Evolutionary conservation across 1,140 invertebrate genomes (phyloP).

Genomic region (Drosophila sproati): DNA sequence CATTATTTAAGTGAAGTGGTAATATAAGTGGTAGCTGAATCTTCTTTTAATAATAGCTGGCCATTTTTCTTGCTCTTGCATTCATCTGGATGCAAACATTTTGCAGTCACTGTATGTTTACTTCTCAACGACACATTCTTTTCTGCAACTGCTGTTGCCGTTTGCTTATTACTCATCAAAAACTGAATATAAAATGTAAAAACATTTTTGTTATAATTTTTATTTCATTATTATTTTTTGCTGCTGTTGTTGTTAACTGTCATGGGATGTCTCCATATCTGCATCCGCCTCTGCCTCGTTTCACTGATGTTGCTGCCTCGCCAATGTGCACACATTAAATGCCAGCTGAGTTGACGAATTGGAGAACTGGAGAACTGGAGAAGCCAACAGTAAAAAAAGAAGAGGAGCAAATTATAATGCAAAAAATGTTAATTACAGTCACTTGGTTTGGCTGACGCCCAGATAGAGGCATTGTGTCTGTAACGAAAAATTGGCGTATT

Average conservation of each 20-base stretch:
- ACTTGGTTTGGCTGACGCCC: constrained; percentile 31
- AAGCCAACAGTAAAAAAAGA: constrained; percentile 59
- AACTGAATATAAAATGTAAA: constrained; percentile 41
- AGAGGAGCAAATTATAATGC: constrained; percentile 77
- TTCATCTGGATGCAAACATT: constrained; percentile 2
- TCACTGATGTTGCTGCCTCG: constrained; percentile 31
- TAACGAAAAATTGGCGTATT: constrained; percentile 67
- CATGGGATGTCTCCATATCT: constrained; percentile 21
- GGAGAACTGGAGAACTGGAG: constrained; percentile 14
- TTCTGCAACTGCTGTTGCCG: constrained; percentile 22
- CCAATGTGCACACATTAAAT: constrained; percentile 74
- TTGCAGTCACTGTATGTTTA: background rate
- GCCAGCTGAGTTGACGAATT: constrained; percentile 32
- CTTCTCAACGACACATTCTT: background rate
- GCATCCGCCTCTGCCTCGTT: background rate
- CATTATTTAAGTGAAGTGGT: no score
- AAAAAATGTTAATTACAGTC: constrained; percentile 77
- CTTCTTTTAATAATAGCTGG: no score
- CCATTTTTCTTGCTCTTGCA: background rate
- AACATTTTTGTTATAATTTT: constrained; percentile 49
- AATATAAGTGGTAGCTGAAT: no score
- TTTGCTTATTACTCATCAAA: constrained; percentile 62
- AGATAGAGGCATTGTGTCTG: constrained; percentile 44
- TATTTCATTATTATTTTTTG: constrained; percentile 15
- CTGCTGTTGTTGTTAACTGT: constrained; percentile 22